Percentiles rank a stretch among this genome's conserved stretches.
Conservation (phyloP, 2,888 invertebrate species). For the Pecten maximus region DNA sequence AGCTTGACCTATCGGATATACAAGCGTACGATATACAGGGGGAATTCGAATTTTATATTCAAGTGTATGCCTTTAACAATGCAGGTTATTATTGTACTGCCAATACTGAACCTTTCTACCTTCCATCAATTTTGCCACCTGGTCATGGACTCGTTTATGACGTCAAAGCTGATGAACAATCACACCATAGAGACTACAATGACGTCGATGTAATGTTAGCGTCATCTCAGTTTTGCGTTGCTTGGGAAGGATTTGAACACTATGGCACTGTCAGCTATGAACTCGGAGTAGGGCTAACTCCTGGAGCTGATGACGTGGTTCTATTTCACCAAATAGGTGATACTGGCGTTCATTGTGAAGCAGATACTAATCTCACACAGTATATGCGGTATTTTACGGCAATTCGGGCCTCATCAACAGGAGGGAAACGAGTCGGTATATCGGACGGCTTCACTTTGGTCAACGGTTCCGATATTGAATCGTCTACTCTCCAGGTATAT, state of each 20-base stretch:
- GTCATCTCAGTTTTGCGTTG: conserved; percentile 49
- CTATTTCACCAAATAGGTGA: background rate
- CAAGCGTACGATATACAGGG: conserved; percentile 52
- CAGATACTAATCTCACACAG: background rate
- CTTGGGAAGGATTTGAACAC: conserved; percentile 54
- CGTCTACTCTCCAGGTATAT: conserved; percentile 35
- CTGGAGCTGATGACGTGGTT: conserved; percentile 43
- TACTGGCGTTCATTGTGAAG: background rate
- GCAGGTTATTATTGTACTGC: conserved; percentile 59
- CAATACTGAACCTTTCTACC: conserved; percentile 44
- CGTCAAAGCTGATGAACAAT: conserved; percentile 42
- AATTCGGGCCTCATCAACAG: conserved; percentile 42
- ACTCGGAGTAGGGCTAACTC: conserved; percentile 51
- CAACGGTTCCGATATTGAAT: conserved; percentile 31
- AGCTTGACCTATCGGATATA: conserved; percentile 34
- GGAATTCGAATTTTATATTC: conserved; percentile 44
- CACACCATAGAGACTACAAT: background rate
- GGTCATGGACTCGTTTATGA: conserved; percentile 54
- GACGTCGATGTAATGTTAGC: conserved; percentile 49
- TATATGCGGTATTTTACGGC: conserved; percentile 38
- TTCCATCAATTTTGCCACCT: conserved; percentile 59
- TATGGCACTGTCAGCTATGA: conserved; percentile 44
- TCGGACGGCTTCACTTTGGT: conserved; percentile 52
- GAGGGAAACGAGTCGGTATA: conserved; percentile 42
- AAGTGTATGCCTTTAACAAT: conserved; percentile 58